Percentiles rank a stretch among this genome's conserved stretches.
Evolutionary conservation across 2,888 invertebrate genomes (phyloP).

Genomic region (Chymomyza caudatula): DNA sequence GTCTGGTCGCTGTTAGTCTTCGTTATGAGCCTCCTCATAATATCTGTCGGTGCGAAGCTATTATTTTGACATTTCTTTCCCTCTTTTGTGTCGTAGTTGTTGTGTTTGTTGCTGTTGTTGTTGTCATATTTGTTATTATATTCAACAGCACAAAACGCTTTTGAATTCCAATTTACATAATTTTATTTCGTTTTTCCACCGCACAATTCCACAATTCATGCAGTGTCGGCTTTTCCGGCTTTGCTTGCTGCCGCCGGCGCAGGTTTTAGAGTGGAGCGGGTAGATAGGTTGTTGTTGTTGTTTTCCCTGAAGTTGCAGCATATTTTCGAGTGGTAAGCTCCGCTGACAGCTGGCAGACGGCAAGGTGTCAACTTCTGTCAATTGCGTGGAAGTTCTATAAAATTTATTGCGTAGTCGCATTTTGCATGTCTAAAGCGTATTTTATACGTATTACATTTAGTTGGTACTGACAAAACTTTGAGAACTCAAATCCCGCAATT

Average conservation of each 20-base stretch:
- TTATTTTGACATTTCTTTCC: slow-evolving; percentile 18
- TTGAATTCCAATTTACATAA: slow-evolving; percentile 21
- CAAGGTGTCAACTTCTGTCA: slow-evolving; percentile 35
- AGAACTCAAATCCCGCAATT: not conserved
- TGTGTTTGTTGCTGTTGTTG: slow-evolving; percentile 1
- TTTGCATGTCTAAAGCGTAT: slow-evolving; percentile 4
- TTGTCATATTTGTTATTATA: slow-evolving; percentile 10
- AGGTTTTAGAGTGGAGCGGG: not conserved
- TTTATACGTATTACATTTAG: not conserved
- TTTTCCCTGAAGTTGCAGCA: slow-evolving; percentile 3
- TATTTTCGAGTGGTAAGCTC: not conserved
- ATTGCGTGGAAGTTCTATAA: slow-evolving; percentile 31
- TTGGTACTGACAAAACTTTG: not conserved
- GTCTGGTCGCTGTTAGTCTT: not conserved
- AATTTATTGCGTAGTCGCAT: slow-evolving; percentile 26
- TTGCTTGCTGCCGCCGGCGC: slow-evolving; percentile 1
- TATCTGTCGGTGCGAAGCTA: slow-evolving; percentile 11
- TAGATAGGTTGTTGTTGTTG: not conserved
- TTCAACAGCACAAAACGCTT: slow-evolving; percentile 14
- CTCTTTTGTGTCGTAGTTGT: not conserved
- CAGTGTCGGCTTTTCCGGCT: slow-evolving; percentile 2
- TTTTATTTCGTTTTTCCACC: slow-evolving; percentile 12
- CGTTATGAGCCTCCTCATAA: slow-evolving; percentile 7
- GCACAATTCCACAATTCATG: slow-evolving; percentile 2
- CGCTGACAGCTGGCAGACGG: slow-evolving; percentile 29